These are phyloP conservation scores for Dreissena polymorpha DNA, from an alignment of 1,140 invertebrate genomes.

Conservation along the genomic window DNA sequence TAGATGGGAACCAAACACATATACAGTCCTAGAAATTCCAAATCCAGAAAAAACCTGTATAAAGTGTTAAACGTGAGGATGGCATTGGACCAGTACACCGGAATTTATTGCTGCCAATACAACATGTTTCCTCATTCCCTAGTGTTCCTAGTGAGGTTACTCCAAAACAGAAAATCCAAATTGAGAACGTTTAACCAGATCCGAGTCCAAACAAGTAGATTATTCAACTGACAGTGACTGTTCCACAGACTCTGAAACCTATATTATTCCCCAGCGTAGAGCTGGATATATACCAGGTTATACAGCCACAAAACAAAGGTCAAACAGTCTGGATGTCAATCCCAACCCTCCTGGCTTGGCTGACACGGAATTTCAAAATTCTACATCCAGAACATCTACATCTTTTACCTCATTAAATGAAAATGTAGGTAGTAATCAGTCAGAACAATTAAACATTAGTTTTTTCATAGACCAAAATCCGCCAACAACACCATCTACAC, in stretches of 20 bases:
- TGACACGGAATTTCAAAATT: neutral
- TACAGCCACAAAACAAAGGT: neutral
- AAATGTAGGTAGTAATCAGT: constrained; percentile 4
- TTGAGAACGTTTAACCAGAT: neutral
- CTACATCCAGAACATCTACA: neutral
- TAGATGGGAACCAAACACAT: constrained; percentile 25
- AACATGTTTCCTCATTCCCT: too few species aligned
- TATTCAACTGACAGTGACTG: neutral
- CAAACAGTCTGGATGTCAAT: neutral
- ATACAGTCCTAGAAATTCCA: neutral
- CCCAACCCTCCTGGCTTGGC: too few species aligned
- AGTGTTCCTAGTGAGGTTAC: neutral
- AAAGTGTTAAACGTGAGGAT: constrained; percentile 4
- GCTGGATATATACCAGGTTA: too few species aligned
- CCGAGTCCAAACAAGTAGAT: too few species aligned
- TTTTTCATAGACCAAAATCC: neutral
- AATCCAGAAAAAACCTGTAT: constrained; percentile 16
- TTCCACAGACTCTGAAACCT: neutral
- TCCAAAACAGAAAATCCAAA: constrained; percentile 2
- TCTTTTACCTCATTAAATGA: neutral
- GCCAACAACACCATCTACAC: too few species aligned
- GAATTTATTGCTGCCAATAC: constrained; percentile 11
- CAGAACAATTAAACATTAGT: constrained; percentile 4
- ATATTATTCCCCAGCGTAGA: neutral
- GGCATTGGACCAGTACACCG: constrained; percentile 23